phyloP scores from a whole-genome alignment of 2,113 vertebrate species.

The Lampris megalopsis region DNA sequence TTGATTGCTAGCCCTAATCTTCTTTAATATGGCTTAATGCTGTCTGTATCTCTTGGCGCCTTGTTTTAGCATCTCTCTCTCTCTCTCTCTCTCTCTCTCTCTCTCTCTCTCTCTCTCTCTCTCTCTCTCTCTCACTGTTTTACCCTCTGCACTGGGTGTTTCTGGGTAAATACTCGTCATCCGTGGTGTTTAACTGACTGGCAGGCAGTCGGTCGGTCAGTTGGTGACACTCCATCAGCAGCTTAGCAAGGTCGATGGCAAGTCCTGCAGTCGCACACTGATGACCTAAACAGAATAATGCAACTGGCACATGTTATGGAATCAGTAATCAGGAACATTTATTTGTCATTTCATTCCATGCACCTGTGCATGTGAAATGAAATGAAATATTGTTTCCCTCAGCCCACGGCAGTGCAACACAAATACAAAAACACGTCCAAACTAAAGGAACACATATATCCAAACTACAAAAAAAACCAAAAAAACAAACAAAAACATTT shows the following conservation, averaged over 20 bases:
- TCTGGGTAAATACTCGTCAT: background rate
- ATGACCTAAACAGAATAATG: background rate
- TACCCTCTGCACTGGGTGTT: background rate
- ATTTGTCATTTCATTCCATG: too few relatives aligned
- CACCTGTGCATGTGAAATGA: too few relatives aligned
- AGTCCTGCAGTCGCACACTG: constrained; percentile 8
- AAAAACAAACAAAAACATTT: too few relatives aligned
- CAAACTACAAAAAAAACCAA: too few relatives aligned
- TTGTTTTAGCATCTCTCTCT: constrained; percentile 21
- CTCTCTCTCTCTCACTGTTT: background rate
- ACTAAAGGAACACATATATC: too few relatives aligned
- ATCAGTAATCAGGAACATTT: too few relatives aligned
- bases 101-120: constrained; percentile 1
- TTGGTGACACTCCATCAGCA: background rate
- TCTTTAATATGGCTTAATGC: constrained; percentile 83
- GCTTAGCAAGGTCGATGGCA: constrained; percentile 4
- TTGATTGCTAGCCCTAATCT: constrained; percentile 84
- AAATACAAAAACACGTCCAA: too few relatives aligned
- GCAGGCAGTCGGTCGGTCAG: constrained; percentile 9
- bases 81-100: constrained; percentile 2
- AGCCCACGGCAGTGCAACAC: too few relatives aligned
- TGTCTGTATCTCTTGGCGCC: constrained; percentile 66
- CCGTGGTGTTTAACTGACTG: background rate
- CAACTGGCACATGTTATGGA: too few relatives aligned
- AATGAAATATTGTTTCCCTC: too few relatives aligned